Evolutionary conservation across 2,113 vertebrate genomes (phyloP), one percentile per base, ranked within the genome.

Genomic region (Rhabdomys dilectus): DNA sequence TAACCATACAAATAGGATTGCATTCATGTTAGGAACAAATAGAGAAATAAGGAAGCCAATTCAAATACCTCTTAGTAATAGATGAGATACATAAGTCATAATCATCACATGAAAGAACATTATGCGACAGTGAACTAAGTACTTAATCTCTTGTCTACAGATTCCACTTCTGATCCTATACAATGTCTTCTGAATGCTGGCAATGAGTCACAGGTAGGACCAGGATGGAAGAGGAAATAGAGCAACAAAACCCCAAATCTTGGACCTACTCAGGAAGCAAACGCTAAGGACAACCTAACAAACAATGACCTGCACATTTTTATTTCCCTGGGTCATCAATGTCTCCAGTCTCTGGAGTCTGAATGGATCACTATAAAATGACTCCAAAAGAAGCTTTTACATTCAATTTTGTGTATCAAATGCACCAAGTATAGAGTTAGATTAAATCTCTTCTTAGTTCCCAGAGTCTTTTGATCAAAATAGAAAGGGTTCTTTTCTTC

Each of bases 381-480:
- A 94, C 53, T 92, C 90, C 70, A 93, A 96, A 91, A 95, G 93
- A 96, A 96, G 84, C 60, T 92, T 96, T 89, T 36, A 53, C 88
- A 91, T 89, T 95, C 81, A 94, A 95, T 95, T 96, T 89, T 87
- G 56, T 87, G 56, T 73, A 94, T 72, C 68, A 97, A 96, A 97
- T 72, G 62, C 77, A 88, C 80, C n/a, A 91, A 89, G 56, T 92
- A 34, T 91, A 12, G 92, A 75, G 73, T 97, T 89, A 96, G 91
- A 97, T 95, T 96, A 96, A 96, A 97, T 93, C 72, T 72, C 92
- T 92, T 95, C 91, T 93, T 94, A 89, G 85, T 82, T 84, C 89
- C 77, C 92, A 58, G 53, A 94, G 53, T 95, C 92, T 97, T 97
- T 97, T 96, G 93, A 97, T 96, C 95, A 97, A 97, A 97, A 96